These are phyloP conservation scores for Anthrax anthrax DNA, from an alignment of 2,888 invertebrate genomes.

Conservation along the genomic window DNA sequence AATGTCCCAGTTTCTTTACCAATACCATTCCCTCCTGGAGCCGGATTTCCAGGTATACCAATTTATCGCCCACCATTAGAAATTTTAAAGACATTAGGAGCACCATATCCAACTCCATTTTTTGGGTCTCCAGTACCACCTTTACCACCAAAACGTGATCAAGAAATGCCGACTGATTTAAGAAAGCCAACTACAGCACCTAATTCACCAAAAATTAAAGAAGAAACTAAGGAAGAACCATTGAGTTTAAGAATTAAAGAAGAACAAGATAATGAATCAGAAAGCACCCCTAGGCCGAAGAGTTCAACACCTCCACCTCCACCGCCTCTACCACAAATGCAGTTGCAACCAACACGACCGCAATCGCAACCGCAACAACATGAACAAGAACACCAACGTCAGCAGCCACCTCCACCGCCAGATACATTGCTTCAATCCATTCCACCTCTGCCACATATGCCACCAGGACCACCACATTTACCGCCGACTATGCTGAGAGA, in stretches of 20 bases:
- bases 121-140: slow-evolving; percentile 23
- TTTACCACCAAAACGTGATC: slow-evolving; percentile 18
- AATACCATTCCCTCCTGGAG: slow-evolving; percentile 21
- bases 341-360: slow-evolving; percentile 20
- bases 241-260: slow-evolving; percentile 28
- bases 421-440: not conserved
- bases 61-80: slow-evolving; percentile 32
- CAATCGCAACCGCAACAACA: slow-evolving; percentile 29
- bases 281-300: slow-evolving; percentile 12
- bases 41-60: slow-evolving; percentile 22
- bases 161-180: slow-evolving; percentile 30
- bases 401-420: slow-evolving; percentile 31
- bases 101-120: slow-evolving; percentile 24
- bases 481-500: slow-evolving; percentile 28
- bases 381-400: slow-evolving; percentile 22
- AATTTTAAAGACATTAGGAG: slow-evolving; percentile 26
- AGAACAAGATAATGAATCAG: slow-evolving; percentile 20
- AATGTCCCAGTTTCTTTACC: slow-evolving; percentile 21
- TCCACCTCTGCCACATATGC: not conserved
- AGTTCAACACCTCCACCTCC: slow-evolving; percentile 16
- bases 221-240: slow-evolving; percentile 20
- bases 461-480: slow-evolving; percentile 23
- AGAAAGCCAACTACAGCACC: slow-evolving; percentile 24
- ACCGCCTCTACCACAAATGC: slow-evolving; percentile 18
- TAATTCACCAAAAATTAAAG: slow-evolving; percentile 16